Base-by-base conservation (phyloP, 2,797 vertebrate genomes). In the Melanotaenia pygmaea region DNA sequence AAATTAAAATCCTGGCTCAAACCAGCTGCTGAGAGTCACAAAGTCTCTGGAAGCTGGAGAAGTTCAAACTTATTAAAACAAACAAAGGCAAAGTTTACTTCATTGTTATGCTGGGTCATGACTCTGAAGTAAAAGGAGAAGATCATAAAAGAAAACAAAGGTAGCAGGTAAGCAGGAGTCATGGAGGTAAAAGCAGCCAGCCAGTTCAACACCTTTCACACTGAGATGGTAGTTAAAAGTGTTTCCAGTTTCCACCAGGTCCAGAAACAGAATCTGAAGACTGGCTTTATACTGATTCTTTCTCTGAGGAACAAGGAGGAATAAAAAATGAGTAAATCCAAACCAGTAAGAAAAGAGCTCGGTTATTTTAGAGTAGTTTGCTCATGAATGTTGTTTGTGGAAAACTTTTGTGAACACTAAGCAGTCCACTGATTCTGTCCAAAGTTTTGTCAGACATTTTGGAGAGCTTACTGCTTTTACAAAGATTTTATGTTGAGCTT, bases 1-100 rank as follows among this genome's bases (percentile, higher is more conserved):
- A 71, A 88, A 86, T 82, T 73, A 74, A 85, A 87, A 86, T 83
- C 82, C 71, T 67, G 62, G 38, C 68, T 74, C 78, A 73, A 79
- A 43, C 77, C 79, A 76, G 80, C 81, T 70, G 78, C 65, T 67
- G 78, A 68, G 65, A 57, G 76, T 35, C 64, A 54, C 64, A 51
- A 35, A 64, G 67, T 64, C 58, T 40, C 12, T 40, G 38, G 38
- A 43, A 16, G 40, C 13, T 43, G n/a, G 2, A 2, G 37, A 32
- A 34, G 58, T 37, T 56, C 45, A 51, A 35, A 35, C 45, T 35
- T 53, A 38, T 37, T 1, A 30, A 6, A 45, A 1, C 16, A 64
- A 28, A 3, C 3, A n/a, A 30, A 30, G 28, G 28, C 28, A 37
- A 59, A 38, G 58, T 16, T 26, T 56, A n/a, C 11, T 38, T 37